Evolutionary conservation across 2,888 invertebrate species (phyloP).

Genomic region (Plebejus argus): DNA sequence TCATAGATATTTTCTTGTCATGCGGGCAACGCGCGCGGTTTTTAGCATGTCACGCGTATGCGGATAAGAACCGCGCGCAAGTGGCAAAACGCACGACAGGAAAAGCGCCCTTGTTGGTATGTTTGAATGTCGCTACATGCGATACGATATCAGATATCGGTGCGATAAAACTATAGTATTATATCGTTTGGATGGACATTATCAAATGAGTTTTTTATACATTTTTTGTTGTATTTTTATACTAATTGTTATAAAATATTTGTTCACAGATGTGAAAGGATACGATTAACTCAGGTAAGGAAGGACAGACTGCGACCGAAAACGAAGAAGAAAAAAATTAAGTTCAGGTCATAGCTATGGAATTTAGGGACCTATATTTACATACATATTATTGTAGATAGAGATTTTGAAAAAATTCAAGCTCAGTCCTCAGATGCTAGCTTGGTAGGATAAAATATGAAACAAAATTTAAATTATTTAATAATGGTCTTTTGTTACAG

Average conservation of each 20-base stretch:
- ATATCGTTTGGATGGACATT: too few relatives aligned
- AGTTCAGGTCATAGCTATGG: slow-evolving; percentile 35
- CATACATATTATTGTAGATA: slow-evolving; percentile 30
- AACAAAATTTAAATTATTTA: not conserved
- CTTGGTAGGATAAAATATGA: not conserved
- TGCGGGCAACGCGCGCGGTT: too few relatives aligned
- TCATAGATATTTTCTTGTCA: too few relatives aligned
- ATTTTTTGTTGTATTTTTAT: not conserved
- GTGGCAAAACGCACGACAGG: too few relatives aligned
- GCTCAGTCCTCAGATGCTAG: slow-evolving; percentile 18
- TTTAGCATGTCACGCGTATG: too few relatives aligned
- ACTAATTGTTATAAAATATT: slow-evolving; percentile 2
- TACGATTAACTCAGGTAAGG: slow-evolving; percentile 70
- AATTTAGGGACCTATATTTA: slow-evolving; percentile 25
- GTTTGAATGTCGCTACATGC: too few relatives aligned
- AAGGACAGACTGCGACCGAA: slow-evolving; percentile 52
- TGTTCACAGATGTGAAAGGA: slow-evolving; percentile 66
- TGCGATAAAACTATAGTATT: too few relatives aligned
- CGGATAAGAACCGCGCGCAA: too few relatives aligned
- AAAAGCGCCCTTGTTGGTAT: too few relatives aligned
- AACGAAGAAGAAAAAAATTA: slow-evolving; percentile 41
- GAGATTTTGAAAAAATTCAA: not conserved
- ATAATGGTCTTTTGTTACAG: slow-evolving; percentile 14
- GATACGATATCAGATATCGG: too few relatives aligned
- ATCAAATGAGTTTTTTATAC: too few relatives aligned